Base-by-base conservation (phyloP, 2,113 vertebrate genomes). In the Platichthys flesus region DNA sequence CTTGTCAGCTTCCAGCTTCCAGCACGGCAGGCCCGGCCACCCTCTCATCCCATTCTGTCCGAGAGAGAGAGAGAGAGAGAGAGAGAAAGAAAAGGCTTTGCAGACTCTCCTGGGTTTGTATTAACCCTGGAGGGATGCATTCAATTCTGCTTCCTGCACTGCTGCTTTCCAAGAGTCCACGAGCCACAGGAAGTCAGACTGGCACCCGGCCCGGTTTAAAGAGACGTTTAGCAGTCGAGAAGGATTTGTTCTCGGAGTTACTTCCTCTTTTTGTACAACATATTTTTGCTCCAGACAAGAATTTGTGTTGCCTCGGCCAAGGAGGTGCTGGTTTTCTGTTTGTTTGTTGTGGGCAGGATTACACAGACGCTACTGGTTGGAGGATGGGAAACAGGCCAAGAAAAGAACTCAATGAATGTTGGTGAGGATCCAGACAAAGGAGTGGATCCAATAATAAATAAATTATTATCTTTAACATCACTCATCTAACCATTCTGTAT, bases 141-240 rank as follows among this genome's bases (percentile, higher is more conserved):
- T 87, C 74, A 87, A 56, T 71, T 82, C 76, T 31, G 60, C 79
- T 86, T 88, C 89, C 89, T 88, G 85, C 66, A 40, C 75, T 61
- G 76, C 75, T 63, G 71, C 24, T 81, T 59, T 78, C 72, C 57
- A 77, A 35, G 64, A 82, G 67, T 65, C 70, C 79, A 67, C 23
- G 67, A 68, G 57, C 20, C 12, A 28, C 55, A 74, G 68, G 82
- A 71, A 89, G 72, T 21, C 52, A 42, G 28, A 54, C 61, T 80
- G 85, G 77, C 80, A 56, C 12, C 47, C 9, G 28, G 71, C 76
- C 82, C 12, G 16, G 3, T 78, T 69, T 45, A 66, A 73, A 71
- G 71, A 47, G 40, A 59, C 26, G 37, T 74, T 75, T 3, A 56
- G n/a, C 9, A 55, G 52, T 55, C 13, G n/a, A 15, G 12, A 52